phyloP scores from a whole-genome alignment of 2,888 invertebrate species.

The Chloromyia formosa region DNA sequence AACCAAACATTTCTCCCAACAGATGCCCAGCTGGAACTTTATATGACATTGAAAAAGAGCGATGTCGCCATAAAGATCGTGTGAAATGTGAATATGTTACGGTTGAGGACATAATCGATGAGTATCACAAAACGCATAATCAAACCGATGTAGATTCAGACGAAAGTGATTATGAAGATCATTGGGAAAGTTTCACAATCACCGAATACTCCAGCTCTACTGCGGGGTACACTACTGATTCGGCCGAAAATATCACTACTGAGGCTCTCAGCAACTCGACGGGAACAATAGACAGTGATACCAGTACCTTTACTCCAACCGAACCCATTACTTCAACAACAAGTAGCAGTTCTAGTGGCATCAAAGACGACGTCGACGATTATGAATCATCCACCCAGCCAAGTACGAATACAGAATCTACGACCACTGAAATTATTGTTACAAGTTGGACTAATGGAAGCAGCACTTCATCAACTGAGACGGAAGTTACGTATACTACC shows the following conservation, averaged over 20 bases:
- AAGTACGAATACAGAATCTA: not conserved
- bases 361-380: no score
- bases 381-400: no score
- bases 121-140: not conserved
- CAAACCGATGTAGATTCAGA: not conserved
- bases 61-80: slow-evolving; percentile 51
- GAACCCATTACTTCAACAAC: no score
- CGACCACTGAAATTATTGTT: not conserved
- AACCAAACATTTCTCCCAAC: slow-evolving; percentile 44
- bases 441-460: not conserved
- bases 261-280: no score
- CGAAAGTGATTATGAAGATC: not conserved
- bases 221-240: no score
- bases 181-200: no score
- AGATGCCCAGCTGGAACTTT: slow-evolving; percentile 54
- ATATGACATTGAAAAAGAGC: slow-evolving; percentile 52
- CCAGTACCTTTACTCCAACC: no score
- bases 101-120: slow-evolving; percentile 37
- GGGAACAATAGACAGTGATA: no score
- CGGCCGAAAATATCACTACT: no score
- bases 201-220: no score
- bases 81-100: slow-evolving; percentile 49
- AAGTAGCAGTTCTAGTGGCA: no score
- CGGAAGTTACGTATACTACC: no score
- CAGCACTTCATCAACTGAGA: not conserved